Evolutionary conservation across 2,797 vertebrate species (phyloP), one percentile per base, ranked within the genome.

Genomic region (Acestrorhynchus altus): DNA sequence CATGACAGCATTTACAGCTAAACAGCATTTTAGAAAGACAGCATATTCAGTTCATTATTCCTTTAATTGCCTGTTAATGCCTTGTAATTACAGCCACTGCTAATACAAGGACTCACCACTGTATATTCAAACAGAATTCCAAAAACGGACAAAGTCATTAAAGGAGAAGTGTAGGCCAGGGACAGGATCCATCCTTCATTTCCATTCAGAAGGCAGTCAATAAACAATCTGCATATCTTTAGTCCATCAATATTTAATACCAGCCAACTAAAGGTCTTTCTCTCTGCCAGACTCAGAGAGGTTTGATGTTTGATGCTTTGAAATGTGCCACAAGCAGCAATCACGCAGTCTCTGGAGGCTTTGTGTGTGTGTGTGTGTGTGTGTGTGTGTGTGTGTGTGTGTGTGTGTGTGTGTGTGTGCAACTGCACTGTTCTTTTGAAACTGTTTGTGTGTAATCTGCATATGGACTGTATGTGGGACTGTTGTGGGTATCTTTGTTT

Each of bases 171-270:
- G 63, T 76, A 78, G 72, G 57, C 66, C 69, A 81, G 85, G 83
- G 79, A 64, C 69, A 54, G 15, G 49, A 28, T 24, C 52, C 40
- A n/a, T 44, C 72, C 80, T 80, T 83, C 39, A 76, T 87, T 89
- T 90, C 79, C 79, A 77, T 79, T 81, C 42, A 78, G 75, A 83
- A 83, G 76, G 79, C 72, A 86, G 94, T 96, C 94, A 92, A 95
- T 95, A 94, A 94, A 93, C 90, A 91, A 95, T 96, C 94, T 95
- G 93, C 95, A 95, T 95, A 92, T 92, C 90, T 95, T 90, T 85
- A 89, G 77, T 86, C 83, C 85, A 93, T 96, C 95, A 96, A 96
- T 95, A 96, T 96, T 96, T 96, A 94, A 96, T 93, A 94, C 83
- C 89, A 92, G 89, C 84, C 89, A 84, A 91, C 84, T 87, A 93